Evolutionary conservation across 2,797 vertebrate species (phyloP).

Genomic region (Adrianichthys oophorus): DNA sequence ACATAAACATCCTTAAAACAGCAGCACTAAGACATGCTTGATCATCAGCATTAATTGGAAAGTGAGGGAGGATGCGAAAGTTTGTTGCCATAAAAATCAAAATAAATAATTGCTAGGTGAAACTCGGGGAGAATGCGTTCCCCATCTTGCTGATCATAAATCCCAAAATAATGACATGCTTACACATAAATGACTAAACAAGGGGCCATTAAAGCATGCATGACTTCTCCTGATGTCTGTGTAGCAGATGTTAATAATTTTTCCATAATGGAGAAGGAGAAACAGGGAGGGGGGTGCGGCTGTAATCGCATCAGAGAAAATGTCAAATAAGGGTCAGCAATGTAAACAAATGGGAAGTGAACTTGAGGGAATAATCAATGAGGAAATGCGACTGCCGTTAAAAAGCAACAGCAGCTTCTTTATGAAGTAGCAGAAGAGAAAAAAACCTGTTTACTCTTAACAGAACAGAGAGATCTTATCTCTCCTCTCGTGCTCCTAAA

Average conservation of each 20-base stretch:
- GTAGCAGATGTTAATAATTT: constrained; percentile 81
- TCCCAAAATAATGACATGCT: constrained; percentile 77
- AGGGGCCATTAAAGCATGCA: constrained; percentile 78
- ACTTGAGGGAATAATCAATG: background rate
- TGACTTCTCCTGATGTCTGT: constrained; percentile 79
- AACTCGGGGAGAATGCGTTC: constrained; percentile 66
- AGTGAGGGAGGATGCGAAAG: constrained; percentile 72
- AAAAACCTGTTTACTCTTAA: constrained; percentile 28
- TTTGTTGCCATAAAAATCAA: constrained; percentile 74
- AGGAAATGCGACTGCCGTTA: constrained; percentile 3
- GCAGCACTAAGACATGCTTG: constrained; percentile 62
- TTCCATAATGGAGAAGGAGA: constrained; percentile 72
- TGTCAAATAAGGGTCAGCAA: constrained; percentile 74
- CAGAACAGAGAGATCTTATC: constrained; percentile 59
- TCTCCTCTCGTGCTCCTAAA: constrained; percentile 35
- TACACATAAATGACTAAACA: constrained; percentile 83
- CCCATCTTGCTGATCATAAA: constrained; percentile 69
- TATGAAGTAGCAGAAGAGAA: background rate
- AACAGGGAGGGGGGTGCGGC: constrained; percentile 29
- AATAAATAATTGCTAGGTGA: constrained; percentile 79
- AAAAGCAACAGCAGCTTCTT: background rate
- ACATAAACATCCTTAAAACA: constrained; percentile 50
- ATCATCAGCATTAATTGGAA: constrained; percentile 79
- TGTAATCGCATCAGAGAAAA: constrained; percentile 66
- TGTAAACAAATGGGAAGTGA: constrained; percentile 30